Base-by-base conservation (phyloP, 2,797 vertebrate species). In the Toxotes lorentzi region DNA sequence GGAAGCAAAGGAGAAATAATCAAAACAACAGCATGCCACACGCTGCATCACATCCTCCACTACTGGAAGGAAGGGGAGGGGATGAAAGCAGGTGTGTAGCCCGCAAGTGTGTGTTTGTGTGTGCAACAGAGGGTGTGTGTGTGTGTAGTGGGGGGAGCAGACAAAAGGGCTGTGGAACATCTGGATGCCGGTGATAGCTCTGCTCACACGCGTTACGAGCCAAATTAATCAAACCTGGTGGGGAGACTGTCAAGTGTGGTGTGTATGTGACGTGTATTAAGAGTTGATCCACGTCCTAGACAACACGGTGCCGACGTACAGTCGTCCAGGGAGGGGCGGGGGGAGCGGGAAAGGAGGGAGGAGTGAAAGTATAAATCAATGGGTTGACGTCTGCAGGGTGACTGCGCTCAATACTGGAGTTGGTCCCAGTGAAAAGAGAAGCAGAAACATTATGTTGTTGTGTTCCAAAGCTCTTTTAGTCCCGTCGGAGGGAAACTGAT, bases 211-310 rank as follows among this genome's bases (percentile, higher is more conserved):
- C 88, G 76, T 90, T 91, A 92, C 81, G 74, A 92, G 88, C 81
- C 89, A 93, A 94, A 94, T 94, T 93, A 94, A 95, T 94, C 90
- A 94, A 93, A 94, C 88, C 88, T 91, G 81, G 88, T 89, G 87
- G 81, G 85, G 86, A 89, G 88, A 81, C 83, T 83, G 89, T 86
- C 65, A 82, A 62, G 86, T 66, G 70, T 69, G 74, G 84, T 85
- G 83, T 66, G 58, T 76, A 72, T 76, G 66, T 84, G 88, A 69
- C 59, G 27, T 76, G 63, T 73, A 89, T 94, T 91, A 83, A 75
- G 81, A 93, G 90, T 92, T 89, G 2, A 74, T 90, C 85, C 92
- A 93, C 86, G 85, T 93, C 69, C 85, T 47, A 86, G 81, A 90
- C 88, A 82, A 78, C 73, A 81, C 66, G 58, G 87, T 66, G 79